phyloP scores from a whole-genome alignment of 2,797 vertebrate species.

The Rhadinocentrus ornatus region DNA sequence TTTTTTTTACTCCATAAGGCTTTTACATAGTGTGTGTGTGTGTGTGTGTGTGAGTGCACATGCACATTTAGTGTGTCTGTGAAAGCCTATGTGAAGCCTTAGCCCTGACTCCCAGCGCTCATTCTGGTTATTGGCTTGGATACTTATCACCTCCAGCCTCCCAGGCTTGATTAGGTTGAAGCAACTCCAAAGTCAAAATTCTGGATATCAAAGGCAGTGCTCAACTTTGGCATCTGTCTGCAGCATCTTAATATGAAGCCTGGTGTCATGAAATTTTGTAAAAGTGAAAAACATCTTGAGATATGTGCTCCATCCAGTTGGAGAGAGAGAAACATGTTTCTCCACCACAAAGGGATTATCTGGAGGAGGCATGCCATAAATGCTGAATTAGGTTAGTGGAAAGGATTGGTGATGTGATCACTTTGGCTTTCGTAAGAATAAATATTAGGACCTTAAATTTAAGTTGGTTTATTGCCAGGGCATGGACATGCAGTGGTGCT shows the following conservation, averaged over 20 bases:
- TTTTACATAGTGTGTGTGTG: conserved; percentile 47
- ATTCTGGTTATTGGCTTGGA: conserved; percentile 74
- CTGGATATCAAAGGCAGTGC: conserved; percentile 75
- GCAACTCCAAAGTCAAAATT: conserved; percentile 73
- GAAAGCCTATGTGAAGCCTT: conserved; percentile 11
- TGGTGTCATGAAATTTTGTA: conserved; percentile 43
- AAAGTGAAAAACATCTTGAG: conserved; percentile 47
- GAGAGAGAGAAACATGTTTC: conserved; percentile 35
- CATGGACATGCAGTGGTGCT: not conserved
- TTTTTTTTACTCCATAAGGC: conserved; percentile 36
- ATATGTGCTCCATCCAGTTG: conserved; percentile 29
- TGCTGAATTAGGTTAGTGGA: conserved; percentile 33
- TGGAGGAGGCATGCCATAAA: conserved; percentile 27
- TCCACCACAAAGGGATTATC: conserved; percentile 47
- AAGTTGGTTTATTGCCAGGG: conserved; percentile 8
- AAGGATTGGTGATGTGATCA: conserved; percentile 26
- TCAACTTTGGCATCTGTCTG: conserved; percentile 73
- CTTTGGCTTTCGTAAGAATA: conserved; percentile 22
- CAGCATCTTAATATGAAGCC: conserved; percentile 70
- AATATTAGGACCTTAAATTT: conserved; percentile 10
- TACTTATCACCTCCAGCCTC: conserved; percentile 76
- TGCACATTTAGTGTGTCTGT: conserved; percentile 8
- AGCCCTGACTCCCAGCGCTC: conserved; percentile 56
- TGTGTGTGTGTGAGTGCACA: conserved; percentile 1
- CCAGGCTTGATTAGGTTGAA: conserved; percentile 76